These are phyloP conservation scores for Euwallacea similis DNA, from an alignment of 1,140 invertebrate genomes.

Conservation along the genomic window DNA sequence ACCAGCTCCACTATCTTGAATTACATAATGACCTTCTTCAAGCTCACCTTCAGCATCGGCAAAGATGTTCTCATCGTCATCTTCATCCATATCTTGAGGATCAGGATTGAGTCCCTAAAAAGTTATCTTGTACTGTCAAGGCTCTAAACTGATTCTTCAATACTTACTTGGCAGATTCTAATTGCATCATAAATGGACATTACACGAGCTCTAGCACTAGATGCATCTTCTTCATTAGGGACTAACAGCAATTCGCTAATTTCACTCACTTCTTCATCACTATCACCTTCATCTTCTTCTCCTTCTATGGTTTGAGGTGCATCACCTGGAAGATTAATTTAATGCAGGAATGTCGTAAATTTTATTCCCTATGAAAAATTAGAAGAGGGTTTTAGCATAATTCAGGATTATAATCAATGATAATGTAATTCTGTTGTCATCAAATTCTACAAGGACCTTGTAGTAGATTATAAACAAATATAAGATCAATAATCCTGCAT, in stretches of 20 bases:
- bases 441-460: no score
- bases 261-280: slow-evolving; percentile 56
- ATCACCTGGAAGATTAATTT: slow-evolving; percentile 28
- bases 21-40: slow-evolving; percentile 42
- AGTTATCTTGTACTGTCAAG: background rate
- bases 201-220: background rate
- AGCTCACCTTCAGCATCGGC: slow-evolving; percentile 49
- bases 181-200: slow-evolving; percentile 68
- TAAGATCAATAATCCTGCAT: background rate
- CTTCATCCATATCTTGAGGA: slow-evolving; percentile 48
- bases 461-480: no score
- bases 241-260: slow-evolving; percentile 71
- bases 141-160: background rate
- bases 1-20: slow-evolving; percentile 39
- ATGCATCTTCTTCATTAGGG: slow-evolving; percentile 58
- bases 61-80: slow-evolving; percentile 48
- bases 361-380: background rate
- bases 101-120: slow-evolving; percentile 51
- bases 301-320: slow-evolving; percentile 53
- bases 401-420: no score
- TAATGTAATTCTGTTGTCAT: no score
- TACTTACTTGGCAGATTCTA: slow-evolving; percentile 64
- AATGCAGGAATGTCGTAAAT: background rate
- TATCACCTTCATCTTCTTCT: slow-evolving; percentile 58
- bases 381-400: no score